Evolutionary conservation across 2,113 vertebrate genomes (phyloP), one percentile per base, ranked within the genome.

Genomic region (Nannospalax galili): DNA sequence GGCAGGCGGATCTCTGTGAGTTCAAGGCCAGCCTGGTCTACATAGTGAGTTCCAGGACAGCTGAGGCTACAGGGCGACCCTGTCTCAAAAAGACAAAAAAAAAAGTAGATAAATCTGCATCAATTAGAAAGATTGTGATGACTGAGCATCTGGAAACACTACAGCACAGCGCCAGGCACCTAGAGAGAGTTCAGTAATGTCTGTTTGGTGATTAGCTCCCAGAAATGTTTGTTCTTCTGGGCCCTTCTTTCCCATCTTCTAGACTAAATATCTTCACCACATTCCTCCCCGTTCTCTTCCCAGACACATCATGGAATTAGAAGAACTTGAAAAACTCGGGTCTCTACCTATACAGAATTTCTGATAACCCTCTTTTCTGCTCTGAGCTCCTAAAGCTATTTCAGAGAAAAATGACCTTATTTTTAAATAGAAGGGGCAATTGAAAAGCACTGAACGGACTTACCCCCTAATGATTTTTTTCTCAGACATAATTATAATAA

Each of bases 391-490:
- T 98, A 97, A 98, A 98, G 94, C 90, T 96, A 97, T 97, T 97
- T 98, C 98, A 98, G 97, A 97, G 91, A 98, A 98, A 98, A 98
- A 98, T 98, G 98, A 98, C 98, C 98, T 99, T 99, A 98, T 98
- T 98, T 98, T 98, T 98, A 98, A 98, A 98, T 98, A 98, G 98
- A 98, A 97, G 98, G 98, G 98, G 98, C 98, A 99, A 98, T 98
- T 98, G 98, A 98, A 98, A 98, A 98, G 98, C 98, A 98, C 97
- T 98, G 98, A 99, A 98, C 97, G 98, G 97, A 97, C 98, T 94
- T 98, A 98, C 98, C 98, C 98, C 98, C 98, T 98, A 98, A 98
- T 98, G 98, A 98, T 98, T 98, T 99, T 98, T 99, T 98, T 98
- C 98, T 98, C 98, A 98, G 98, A 98, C 98, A 98, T 98, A 98